Base-by-base conservation (phyloP, 1,140 invertebrate genomes). In the Pinna nobilis region DNA sequence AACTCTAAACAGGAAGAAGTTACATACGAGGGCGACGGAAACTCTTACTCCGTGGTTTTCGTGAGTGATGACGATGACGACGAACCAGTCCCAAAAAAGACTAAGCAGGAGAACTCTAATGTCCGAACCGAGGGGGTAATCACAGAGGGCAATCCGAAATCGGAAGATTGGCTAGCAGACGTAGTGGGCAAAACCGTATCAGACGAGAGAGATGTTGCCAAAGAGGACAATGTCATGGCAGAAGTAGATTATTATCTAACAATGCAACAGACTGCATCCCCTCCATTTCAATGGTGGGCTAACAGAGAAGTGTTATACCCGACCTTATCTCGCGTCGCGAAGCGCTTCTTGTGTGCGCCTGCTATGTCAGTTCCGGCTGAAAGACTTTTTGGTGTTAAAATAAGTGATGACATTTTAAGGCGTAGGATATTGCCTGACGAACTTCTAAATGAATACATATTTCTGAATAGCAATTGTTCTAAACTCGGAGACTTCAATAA, bases 231-330 rank as follows among this genome's bases (percentile, higher is more conserved):
- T n/a, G 66, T 75, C 3, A 33, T 65, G 67, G 51, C 60, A 18
- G 67, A 70, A 60, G 66, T 70, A 6, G 73, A 69, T 25, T 63
- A 59, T 7, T 70, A 75, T 25, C 13, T 50, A n/a, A 64, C 73
- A 1, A 51, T 59, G 25, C 33, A 57, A 11, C 73, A 70, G 18
- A 63, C 59, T n/a, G 50, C 60, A 1, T 59, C 67, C 2, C 20
- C 30, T 7, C 73, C 73, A 20, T 66, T 70, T 33, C 25, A 59
- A 20, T 75, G 73, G 73, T 75, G 73, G 73, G 49, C 51, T 11
- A 50, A 39, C 23, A 35, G 67, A n/a, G 59, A 69, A 39, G 32
- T 23, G 28, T 23, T 70, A 4, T 75, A 65, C n/a, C 67, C 73
- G 3, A 65, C 37, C 25, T 49, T 75, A 20, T 70, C 66, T 15